These are phyloP conservation scores for Trachymyrmex septentrionalis DNA, from an alignment of 1,140 invertebrate genomes.

Conservation along the genomic window DNA sequence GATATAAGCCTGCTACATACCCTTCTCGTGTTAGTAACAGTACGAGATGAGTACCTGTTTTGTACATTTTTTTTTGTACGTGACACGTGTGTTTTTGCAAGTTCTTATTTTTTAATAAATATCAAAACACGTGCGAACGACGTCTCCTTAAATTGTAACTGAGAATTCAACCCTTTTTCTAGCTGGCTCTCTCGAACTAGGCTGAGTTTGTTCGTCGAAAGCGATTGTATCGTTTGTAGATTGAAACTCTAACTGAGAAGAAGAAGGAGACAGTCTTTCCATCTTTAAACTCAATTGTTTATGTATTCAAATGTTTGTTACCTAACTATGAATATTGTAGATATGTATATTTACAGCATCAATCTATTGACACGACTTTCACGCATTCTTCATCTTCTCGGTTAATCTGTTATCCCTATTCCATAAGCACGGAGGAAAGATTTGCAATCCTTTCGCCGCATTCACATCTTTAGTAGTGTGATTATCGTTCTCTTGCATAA, in stretches of 20 bases:
- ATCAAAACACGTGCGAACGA: conserved; percentile 45
- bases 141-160: conserved; percentile 45
- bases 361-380: neutral
- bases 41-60: conserved; percentile 48
- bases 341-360: neutral
- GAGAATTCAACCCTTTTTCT: conserved; percentile 45
- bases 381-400: conserved; percentile 19
- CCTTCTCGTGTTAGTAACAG: conserved; percentile 12
- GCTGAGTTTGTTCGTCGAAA: conserved; percentile 22
- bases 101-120: conserved; percentile 71
- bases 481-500: neutral
- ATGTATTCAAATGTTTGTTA: neutral
- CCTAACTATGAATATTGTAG: neutral
- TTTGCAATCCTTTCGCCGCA: neutral
- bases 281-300: neutral
- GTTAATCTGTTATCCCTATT: neutral
- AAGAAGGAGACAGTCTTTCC: neutral
- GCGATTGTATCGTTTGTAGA: conserved; percentile 25
- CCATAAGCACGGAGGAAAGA: neutral
- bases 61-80: conserved; percentile 54
- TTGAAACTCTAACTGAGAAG: conserved; percentile 26
- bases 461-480: conserved; percentile 10
- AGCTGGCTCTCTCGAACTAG: conserved; percentile 44
- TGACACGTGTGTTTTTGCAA: conserved; percentile 61
- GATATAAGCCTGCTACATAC: conserved; percentile 29